Conservation (phyloP, 2,797 vertebrate species). For the Esox lucius region DNA sequence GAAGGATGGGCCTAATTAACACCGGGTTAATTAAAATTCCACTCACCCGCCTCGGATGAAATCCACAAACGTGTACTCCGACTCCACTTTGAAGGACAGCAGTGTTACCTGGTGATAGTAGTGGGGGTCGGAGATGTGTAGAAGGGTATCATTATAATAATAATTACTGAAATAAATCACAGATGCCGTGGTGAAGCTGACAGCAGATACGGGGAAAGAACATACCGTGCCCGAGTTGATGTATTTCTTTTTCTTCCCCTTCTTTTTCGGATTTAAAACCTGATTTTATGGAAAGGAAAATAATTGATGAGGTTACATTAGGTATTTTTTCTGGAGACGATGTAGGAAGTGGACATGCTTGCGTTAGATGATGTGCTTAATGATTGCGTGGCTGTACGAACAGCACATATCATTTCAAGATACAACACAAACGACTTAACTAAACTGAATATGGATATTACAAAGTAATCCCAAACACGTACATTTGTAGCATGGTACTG, state of each 20-base stretch:
- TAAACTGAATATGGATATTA: neutral
- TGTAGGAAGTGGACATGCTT: neutral
- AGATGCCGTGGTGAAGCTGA: slow-evolving; percentile 6
- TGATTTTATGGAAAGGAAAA: slow-evolving; percentile 41
- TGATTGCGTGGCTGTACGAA: neutral
- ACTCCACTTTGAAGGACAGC: slow-evolving; percentile 95
- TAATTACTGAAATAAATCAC: slow-evolving; percentile 17
- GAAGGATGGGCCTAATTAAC: slow-evolving; percentile 7
- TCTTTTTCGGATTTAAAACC: slow-evolving; percentile 94
- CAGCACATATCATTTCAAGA: neutral
- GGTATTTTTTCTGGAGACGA: neutral
- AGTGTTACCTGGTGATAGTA: slow-evolving; percentile 84
- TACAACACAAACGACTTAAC: neutral
- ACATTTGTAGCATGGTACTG: neutral
- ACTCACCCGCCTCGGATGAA: slow-evolving; percentile 97
- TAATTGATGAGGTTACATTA: neutral
- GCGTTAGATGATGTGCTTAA: neutral
- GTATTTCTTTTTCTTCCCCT: slow-evolving; percentile 96
- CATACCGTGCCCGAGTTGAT: slow-evolving; percentile 93
- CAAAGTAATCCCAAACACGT: neutral
- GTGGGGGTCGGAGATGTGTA: neutral
- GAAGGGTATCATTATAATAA: slow-evolving; percentile 20
- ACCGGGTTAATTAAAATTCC: slow-evolving; percentile 54
- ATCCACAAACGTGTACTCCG: slow-evolving; percentile 95
- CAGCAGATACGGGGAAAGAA: slow-evolving; percentile 38